Evolutionary conservation across 2,113 vertebrate genomes (phyloP), one percentile per base, ranked within the genome.

Genomic region (Buteo buteo): DNA sequence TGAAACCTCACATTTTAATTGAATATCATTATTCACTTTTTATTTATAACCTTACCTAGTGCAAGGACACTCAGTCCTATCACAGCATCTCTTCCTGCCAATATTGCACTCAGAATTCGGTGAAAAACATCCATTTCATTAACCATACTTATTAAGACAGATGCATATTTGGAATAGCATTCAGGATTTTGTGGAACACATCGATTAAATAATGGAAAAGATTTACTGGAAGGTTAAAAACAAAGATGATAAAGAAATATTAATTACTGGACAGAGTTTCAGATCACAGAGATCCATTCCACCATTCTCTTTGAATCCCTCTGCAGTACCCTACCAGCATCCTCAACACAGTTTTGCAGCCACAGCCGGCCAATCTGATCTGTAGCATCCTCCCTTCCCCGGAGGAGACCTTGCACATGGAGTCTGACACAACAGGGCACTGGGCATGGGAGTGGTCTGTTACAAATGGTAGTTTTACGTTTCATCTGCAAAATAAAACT

Each of bases 141-240:
- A 70, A 98, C 94, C 89, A 92, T 93, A 32, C 72, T 87, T 91
- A 98, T 95, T 83, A 98, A 73, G 55, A 97, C 90, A 38, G 98
- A 93, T 5, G 97, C 96, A 71, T 98, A 98, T 25, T 95, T 88
- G 72, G 98, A 98, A 91, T 98, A 99, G 88, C 98, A 98, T 80
- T 98, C 97, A 13, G 97, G 93, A 32, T 96, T 98, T 93, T 97
- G 98, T 83, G 98, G 98, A 82, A 99, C 71, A 65, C 98, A 98
- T 54, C 98, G 98, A 96, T 98, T 98, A 91, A 99, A 96, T 73
- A 98, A 95, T 3, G 98, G 98, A 47, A 98, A 98, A 54, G 98
- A 96, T 74, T 98, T 97, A 95, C 98, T 98, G 85, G 54, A 95
- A 91, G 11, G 67, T 92, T 88, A 94, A 93, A 95, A 96, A 96